Base-by-base conservation (phyloP, 2,888 invertebrate species). In the Thymelicus sylvestris region DNA sequence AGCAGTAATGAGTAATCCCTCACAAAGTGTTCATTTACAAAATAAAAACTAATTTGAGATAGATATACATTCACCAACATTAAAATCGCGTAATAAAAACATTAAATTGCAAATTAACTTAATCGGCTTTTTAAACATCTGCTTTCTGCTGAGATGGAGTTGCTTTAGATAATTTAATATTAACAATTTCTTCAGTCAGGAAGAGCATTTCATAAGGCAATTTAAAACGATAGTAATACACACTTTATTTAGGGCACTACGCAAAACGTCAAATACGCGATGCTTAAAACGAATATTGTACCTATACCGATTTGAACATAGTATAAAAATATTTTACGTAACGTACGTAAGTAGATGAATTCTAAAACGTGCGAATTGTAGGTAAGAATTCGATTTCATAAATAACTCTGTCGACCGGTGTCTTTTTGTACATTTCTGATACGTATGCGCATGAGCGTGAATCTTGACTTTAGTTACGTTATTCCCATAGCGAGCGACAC, bases 261-360 rank as follows among this genome's bases (percentile, higher is more conserved):
- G 19, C 0, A 7, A 7, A 7, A 19, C 19, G 15, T 52, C 50
- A 19, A 19, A 19, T 31, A 31, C 19, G 19, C 50, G 19, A 52
- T 1, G 19, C 19, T 15, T 19, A 19, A 19, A 19, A 52, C 50
- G 50, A 52, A 52, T 52, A 52, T 19, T 19, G 15, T 52, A 52
- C 19, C 50, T 52, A 19, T 52, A 52, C 50, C 50, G 50, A 52
- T 52, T 52, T 52, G 50, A 52, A 52, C 3, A 7, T 52, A 52
- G 50, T 12, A 52, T 4, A 12, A 44, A 10, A 44, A 12, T 12
- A 44, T 10, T 44, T 44, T 12, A 44, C 12, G 10, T 44, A 44
- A 44, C 31, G 44, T 44, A 44, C 12, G 12, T 10, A 10, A 3
- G 1, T 10, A 31, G 4, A 31, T 31, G 31, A 12, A 44, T 12